A percentile compares a stretch with the other conserved stretches of the same genome.
phyloP scores from a whole-genome alignment of 2,113 vertebrate species.

The Coturnix japonica region DNA sequence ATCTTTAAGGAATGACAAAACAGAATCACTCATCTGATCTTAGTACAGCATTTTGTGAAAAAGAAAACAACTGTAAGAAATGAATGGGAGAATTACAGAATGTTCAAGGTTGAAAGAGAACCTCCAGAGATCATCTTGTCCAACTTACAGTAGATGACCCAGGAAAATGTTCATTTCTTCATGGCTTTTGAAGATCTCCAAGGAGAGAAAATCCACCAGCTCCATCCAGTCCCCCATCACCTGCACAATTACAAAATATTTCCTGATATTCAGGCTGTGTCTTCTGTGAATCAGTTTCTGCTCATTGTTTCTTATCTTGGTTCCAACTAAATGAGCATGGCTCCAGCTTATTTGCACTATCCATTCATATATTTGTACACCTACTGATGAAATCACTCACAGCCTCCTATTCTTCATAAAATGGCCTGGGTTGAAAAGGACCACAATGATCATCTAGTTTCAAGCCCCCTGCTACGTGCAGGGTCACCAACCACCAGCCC shows the following conservation, averaged over 20 bases:
- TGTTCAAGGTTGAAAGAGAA: not conserved
- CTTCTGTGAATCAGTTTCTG: not conserved
- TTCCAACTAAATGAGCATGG: not conserved
- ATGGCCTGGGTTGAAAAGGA: no score
- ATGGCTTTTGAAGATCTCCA: not conserved
- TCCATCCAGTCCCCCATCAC: not conserved
- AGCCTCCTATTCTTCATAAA: not conserved
- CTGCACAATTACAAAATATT: not conserved
- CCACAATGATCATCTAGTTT: no score
- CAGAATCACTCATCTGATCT: not conserved
- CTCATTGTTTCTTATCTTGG: not conserved
- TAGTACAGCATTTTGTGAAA: not conserved
- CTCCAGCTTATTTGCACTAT: not conserved
- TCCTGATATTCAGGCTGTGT: not conserved
- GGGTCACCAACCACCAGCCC: no score
- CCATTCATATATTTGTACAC: not conserved
- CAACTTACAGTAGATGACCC: not conserved
- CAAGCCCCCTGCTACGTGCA: no score
- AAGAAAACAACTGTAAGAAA: not conserved
- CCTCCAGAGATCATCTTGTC: not conserved
- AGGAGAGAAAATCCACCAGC: not conserved
- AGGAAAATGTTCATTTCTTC: not conserved
- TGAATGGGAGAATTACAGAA: not conserved
- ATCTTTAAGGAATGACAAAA: not conserved
- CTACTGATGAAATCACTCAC: not conserved